Evolutionary conservation across 2,113 vertebrate species (phyloP), one percentile per base, ranked within the genome.

Genomic region (Enhydra lutris): DNA sequence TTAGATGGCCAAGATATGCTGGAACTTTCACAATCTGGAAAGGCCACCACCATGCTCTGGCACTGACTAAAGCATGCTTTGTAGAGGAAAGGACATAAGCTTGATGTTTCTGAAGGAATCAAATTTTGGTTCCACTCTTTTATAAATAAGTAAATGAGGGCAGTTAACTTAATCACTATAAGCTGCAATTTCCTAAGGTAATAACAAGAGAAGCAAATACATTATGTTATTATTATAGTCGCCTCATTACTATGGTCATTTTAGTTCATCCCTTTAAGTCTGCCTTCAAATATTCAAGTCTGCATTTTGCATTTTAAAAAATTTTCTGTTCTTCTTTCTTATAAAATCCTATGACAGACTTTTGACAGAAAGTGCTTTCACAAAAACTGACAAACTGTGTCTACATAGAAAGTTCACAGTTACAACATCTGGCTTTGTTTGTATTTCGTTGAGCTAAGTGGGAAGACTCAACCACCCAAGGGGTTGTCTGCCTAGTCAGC

Each of bases 371-470:
- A 90, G 20, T 42, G 15, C 8, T 96, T 91, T 97, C 59, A 86
- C 8, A 39, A 67, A 71, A 89, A 71, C 29, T 93, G 89, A 80
- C 55, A 93, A 83, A 79, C 78, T 82, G 45, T 71, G 17, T 39
- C 63, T 76, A 26, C 84, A 74, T 31, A 18, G 52, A n/a, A 83
- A 67, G 79, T 67, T 96, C 73, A 76, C 39, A 89, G 92, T 42
- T 79, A 36, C 20, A 92, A 78, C 74, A 95, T 96, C 86, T 96
- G 92, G 71, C 74, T 97, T 67, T 93, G 87, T 92, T 95, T 90
- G 61, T 34, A n/a, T 81, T 93, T 95, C 55, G 29, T 31, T 61
- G 45, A 73, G 31, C 59, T 67, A 73, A 96, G 78, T 18, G 67
- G 42, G 73, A 79, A 34, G 42, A 78, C 6, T 52, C 45, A 39